phyloP scores from a whole-genome alignment of 1,140 invertebrate genomes.

The Octopus bimaculoides region DNA sequence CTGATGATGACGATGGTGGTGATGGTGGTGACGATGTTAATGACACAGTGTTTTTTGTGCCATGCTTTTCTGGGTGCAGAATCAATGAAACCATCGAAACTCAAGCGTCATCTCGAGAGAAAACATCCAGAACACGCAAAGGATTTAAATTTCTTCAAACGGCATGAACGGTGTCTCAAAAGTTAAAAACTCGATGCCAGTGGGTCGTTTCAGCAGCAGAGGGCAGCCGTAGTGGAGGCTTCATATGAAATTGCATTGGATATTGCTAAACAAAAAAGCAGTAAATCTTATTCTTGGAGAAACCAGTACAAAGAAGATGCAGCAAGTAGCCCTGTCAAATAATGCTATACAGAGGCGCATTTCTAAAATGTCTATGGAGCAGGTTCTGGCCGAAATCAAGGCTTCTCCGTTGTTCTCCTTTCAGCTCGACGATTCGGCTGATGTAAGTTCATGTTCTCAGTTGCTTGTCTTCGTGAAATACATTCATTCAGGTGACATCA shows the following conservation, averaged over 20 bases:
- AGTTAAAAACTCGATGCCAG: conserved; percentile 6
- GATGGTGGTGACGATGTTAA: background rate
- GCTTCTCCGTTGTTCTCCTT: conserved; percentile 8
- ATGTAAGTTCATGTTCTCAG: conserved; percentile 14
- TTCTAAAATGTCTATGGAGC: conserved; percentile 14
- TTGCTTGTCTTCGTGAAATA: conserved; percentile 8
- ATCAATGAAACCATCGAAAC: conserved; percentile 11
- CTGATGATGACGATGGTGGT: no score
- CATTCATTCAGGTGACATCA: conserved; percentile 12
- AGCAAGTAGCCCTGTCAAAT: conserved; percentile 11
- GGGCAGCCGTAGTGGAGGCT: conserved; percentile 10
- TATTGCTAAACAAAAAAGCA: conserved; percentile 4
- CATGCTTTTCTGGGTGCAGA: background rate
- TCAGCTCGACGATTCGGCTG: background rate
- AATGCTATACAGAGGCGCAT: conserved; percentile 8
- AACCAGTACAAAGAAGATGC: background rate
- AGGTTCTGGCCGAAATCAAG: conserved; percentile 10
- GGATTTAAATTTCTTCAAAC: conserved; percentile 5
- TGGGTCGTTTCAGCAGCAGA: background rate
- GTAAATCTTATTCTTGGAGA: background rate
- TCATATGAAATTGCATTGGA: conserved; percentile 11
- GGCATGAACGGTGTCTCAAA: conserved; percentile 6
- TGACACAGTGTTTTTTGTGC: background rate
- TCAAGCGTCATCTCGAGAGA: conserved; percentile 9
- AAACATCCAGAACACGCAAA: conserved; percentile 11